phyloP scores from a whole-genome alignment of 2,113 vertebrate genomes.

The Carollia perspicillata region DNA sequence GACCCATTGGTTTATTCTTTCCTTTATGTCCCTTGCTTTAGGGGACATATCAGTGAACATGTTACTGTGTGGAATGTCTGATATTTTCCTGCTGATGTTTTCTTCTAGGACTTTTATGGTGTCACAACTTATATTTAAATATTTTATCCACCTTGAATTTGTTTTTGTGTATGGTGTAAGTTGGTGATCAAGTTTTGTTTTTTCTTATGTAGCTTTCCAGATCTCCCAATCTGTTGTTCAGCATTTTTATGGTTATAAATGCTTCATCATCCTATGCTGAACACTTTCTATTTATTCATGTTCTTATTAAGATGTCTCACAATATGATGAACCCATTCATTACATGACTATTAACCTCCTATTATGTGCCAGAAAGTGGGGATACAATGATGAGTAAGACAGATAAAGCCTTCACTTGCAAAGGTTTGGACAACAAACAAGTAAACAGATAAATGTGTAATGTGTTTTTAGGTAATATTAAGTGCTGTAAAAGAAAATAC shows the following conservation, averaged over 20 bases:
- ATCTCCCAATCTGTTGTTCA: neutral
- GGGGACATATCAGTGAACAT: too few species aligned
- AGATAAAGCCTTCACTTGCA: neutral
- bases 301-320: neutral
- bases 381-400: neutral
- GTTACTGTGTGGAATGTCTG: too few species aligned
- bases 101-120: too few species aligned
- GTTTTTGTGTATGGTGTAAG: too few species aligned
- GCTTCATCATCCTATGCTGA: neutral
- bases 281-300: neutral
- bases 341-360: constrained; percentile 20
- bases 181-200: too few species aligned
- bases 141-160: too few species aligned
- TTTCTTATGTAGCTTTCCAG: too few species aligned
- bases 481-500: neutral
- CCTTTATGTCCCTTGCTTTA: too few species aligned
- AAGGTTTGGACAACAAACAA: neutral
- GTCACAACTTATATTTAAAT: too few species aligned
- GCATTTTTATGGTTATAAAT: neutral
- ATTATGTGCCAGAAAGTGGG: neutral
- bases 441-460: neutral
- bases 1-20: too few species aligned
- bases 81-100: too few species aligned
- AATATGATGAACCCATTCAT: neutral
- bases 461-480: neutral